Conservation (phyloP, 2,888 invertebrate species). For the Ryuthela nishihirai region DNA sequence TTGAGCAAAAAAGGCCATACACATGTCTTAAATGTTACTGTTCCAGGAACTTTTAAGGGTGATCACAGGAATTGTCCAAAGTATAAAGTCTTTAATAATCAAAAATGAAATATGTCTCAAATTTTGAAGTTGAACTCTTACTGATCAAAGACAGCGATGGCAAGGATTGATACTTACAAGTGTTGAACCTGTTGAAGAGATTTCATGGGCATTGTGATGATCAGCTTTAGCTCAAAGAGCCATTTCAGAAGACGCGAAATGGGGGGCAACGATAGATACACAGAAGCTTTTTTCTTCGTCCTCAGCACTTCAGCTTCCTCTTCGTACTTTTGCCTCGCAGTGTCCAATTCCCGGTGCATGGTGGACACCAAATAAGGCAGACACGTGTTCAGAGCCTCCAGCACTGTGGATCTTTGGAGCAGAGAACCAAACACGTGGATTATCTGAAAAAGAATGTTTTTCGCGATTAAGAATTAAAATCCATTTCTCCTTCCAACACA, state of each 20-base stretch:
- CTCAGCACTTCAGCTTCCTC: too few species aligned
- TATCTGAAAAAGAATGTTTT: conserved; percentile 8
- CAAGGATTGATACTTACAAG: conserved; percentile 24
- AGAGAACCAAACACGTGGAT: conserved; percentile 24
- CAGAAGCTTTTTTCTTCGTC: conserved; percentile 1
- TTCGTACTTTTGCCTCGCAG: conserved; percentile 3
- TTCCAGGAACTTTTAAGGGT: too few species aligned
- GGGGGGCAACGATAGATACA: conserved; percentile 11
- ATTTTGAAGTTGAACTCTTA: too few species aligned
- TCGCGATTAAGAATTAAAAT: too few species aligned
- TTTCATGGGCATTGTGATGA: neutral
- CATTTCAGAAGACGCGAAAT: conserved; percentile 16
- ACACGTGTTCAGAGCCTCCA: conserved; percentile 11
- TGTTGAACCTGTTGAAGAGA: conserved; percentile 17
- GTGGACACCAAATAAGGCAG: conserved; percentile 6
- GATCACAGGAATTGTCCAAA: too few species aligned
- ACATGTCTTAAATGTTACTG: too few species aligned
- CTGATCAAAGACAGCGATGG: too few species aligned
- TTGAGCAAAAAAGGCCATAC: too few species aligned
- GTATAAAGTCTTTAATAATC: too few species aligned
- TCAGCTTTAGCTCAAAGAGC: conserved; percentile 7
- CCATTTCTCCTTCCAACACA: too few species aligned
- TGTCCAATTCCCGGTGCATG: conserved; percentile 9
- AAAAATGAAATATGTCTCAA: too few species aligned
- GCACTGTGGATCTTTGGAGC: conserved; percentile 9